Evolutionary conservation across 2,888 invertebrate genomes (phyloP), one percentile per base, ranked within the genome.

Genomic region (Sthenelais limicola): DNA sequence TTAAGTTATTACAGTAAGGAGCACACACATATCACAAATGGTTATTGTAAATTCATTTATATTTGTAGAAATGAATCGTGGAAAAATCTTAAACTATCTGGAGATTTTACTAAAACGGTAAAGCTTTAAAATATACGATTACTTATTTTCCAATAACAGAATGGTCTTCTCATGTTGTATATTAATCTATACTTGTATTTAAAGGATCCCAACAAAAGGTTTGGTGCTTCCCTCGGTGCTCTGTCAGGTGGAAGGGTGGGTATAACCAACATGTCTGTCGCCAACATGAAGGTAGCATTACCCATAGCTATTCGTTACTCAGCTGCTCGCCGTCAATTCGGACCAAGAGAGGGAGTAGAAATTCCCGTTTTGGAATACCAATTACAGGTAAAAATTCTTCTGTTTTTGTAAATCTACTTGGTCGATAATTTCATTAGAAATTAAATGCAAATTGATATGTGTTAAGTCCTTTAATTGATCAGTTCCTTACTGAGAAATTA

Each of bases 291-390:
- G n/a, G 91, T 92, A 82, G 94, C 94, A 0, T 88, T 96, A 24
- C 86, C 93, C 5, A 96, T 97, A 76, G 96, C 95, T 0, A 89
- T 94, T 26, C 48, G 97, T 24, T 97, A 97, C 87, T 94, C 95
- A 0, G 95, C 92, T 0, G 93, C 93, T 0, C 90, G 97, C 76
- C 91, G 91, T 80, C 98, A 98, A 89, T 98, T 97, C 86, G 96
- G 95, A 0, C 92, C 94, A 0, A 91, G 92, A 3, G 90, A 90
- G 15, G 86, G 89, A 1, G 91, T 91, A 32, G 97, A 98, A 87
- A 90, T 92, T 76, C 93, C 97, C 0, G 93, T 98, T 0, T 88
- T 98, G 79, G 96, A 97, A 85, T 98, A 98, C 86, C 97, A 96
- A 86, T 91, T 94, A 49, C 95, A 95, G 88, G 94, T 94, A 38